Evolutionary conservation across 2,888 invertebrate genomes (phyloP).

Genomic region (Hirtodrosophila confusa): DNA sequence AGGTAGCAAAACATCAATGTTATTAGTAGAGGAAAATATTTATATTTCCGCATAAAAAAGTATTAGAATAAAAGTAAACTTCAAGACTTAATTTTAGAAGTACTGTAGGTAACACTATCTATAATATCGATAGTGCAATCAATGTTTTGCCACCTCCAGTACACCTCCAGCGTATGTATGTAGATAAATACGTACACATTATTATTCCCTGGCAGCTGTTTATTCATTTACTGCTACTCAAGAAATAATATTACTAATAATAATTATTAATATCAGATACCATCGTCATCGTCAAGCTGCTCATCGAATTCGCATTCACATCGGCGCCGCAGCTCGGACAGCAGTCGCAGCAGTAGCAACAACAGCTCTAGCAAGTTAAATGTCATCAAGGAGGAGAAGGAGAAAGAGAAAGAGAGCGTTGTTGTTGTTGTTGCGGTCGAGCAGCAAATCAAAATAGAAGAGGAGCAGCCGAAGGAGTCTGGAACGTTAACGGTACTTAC

Average conservation of each 20-base stretch:
- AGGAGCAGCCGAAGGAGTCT: slow-evolving; percentile 14
- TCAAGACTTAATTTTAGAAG: no score
- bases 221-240: background rate
- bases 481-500: slow-evolving; percentile 47
- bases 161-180: no score
- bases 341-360: slow-evolving; percentile 79
- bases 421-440: slow-evolving; percentile 23
- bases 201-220: no score
- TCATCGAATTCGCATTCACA: slow-evolving; percentile 72
- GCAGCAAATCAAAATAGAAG: slow-evolving; percentile 52
- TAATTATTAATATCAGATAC: slow-evolving; percentile 36
- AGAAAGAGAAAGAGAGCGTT: slow-evolving; percentile 17
- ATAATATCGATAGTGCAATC: no score
- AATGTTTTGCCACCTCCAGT: no score
- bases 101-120: no score
- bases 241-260: background rate
- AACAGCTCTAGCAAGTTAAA: slow-evolving; percentile 50
- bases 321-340: slow-evolving; percentile 80
- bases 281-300: slow-evolving; percentile 66
- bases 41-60: no score
- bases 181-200: no score
- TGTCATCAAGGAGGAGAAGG: slow-evolving; percentile 45
- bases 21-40: no score
- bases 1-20: no score
- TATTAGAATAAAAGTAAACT: no score